Conservation (phyloP, 92 coral and sea anemone species). For the Porites rus region DNA sequence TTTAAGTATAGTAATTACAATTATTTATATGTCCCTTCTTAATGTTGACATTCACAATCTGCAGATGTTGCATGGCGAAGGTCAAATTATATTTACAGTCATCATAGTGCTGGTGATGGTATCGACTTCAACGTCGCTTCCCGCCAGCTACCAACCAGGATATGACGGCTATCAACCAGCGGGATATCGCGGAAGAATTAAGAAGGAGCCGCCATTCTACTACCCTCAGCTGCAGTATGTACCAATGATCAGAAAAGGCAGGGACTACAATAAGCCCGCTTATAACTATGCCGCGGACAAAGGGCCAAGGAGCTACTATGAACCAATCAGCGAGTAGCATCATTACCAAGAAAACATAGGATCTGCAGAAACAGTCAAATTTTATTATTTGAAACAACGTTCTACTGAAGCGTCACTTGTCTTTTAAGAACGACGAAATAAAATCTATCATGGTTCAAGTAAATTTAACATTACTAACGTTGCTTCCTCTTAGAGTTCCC, state of each 20-base stretch:
- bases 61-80: neutral
- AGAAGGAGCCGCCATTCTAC: neutral
- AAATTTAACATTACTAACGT: neutral
- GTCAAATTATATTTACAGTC: neutral
- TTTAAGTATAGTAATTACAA: neutral
- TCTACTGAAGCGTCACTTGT: neutral
- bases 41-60: neutral
- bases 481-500: too few species aligned
- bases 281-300: neutral
- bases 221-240: too few species aligned
- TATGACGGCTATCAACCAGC: neutral
- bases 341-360: neutral
- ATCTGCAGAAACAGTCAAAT: neutral
- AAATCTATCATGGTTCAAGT: neutral
- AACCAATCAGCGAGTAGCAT: constrained; percentile 13
- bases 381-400: neutral
- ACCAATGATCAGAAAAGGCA: neutral
- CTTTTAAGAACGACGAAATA: neutral
- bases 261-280: constrained; percentile 1
- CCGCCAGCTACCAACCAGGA: neutral
- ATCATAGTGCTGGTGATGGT: neutral
- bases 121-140: constrained; percentile 5
- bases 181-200: neutral
- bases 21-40: neutral
- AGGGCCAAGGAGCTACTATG: constrained; percentile 9